Evolutionary conservation across 1,140 invertebrate genomes (phyloP).

Genomic region (Holcopasites calliopsidis): DNA sequence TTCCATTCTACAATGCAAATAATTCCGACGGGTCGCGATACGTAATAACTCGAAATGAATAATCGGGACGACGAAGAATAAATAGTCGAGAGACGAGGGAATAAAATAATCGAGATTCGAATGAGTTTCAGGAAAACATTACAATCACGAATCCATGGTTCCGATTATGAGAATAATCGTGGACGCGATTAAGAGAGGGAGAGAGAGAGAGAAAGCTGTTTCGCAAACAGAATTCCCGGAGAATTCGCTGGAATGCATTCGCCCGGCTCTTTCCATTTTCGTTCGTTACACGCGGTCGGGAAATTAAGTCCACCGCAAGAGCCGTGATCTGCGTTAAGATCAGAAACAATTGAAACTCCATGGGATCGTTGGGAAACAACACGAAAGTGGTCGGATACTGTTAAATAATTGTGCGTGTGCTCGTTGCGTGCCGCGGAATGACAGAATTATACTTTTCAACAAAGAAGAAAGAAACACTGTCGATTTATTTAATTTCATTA

Average conservation of each 20-base stretch:
- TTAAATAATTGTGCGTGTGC: slow-evolving; percentile 2
- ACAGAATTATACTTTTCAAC: background rate
- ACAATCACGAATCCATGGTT: background rate
- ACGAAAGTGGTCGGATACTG: background rate
- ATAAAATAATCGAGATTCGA: background rate
- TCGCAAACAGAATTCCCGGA: background rate
- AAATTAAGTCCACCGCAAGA: slow-evolving; percentile 13
- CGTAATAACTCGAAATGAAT: too few species aligned
- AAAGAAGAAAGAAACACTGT: too few species aligned
- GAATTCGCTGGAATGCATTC: background rate
- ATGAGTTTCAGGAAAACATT: background rate
- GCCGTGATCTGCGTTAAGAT: slow-evolving; percentile 21
- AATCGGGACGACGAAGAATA: too few species aligned
- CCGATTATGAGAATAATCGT: background rate
- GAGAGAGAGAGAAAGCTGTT: too few species aligned
- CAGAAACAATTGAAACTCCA: slow-evolving; percentile 9
- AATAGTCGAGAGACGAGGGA: too few species aligned
- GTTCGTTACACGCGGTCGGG: background rate
- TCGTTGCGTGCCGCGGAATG: background rate
- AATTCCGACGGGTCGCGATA: too few species aligned
- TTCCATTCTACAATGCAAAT: too few species aligned
- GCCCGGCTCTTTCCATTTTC: background rate
- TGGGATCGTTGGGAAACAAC: background rate
- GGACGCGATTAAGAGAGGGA: slow-evolving; percentile 5
- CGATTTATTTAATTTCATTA: too few species aligned